phyloP scores from a whole-genome alignment of 2,113 vertebrate species.

The Rhinogobius similis region DNA sequence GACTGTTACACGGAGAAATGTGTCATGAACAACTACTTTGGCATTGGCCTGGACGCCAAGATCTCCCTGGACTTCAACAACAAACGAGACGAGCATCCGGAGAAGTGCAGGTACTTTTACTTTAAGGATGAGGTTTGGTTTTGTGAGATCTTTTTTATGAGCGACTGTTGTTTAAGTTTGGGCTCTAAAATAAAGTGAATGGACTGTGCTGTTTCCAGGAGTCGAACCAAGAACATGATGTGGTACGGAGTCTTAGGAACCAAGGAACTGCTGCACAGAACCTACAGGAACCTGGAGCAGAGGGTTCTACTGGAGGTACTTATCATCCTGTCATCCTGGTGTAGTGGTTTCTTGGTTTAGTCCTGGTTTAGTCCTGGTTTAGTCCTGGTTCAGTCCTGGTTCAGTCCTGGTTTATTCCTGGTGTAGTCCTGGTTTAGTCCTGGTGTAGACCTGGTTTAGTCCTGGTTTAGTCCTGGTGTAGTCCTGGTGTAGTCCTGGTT shows the following conservation, averaged over 20 bases:
- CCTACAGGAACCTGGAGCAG: slow-evolving; percentile 93
- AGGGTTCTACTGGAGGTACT: slow-evolving; percentile 92
- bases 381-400: neutral
- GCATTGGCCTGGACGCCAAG: slow-evolving; percentile 92
- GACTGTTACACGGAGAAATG: slow-evolving; percentile 91
- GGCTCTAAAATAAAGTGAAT: no score
- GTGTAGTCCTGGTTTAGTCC: neutral
- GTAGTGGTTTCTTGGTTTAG: neutral
- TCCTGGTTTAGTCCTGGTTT: no score
- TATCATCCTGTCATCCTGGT: slow-evolving; percentile 32
- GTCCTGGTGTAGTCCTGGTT: neutral
- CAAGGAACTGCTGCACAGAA: slow-evolving; percentile 91
- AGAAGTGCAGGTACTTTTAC: slow-evolving; percentile 85
- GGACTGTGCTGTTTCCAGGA: slow-evolving; percentile 69
- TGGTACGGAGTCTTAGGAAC: slow-evolving; percentile 95
- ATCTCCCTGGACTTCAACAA: slow-evolving; percentile 96
- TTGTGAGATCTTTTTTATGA: no score
- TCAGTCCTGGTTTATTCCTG: neutral
- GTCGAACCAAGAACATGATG: slow-evolving; percentile 98
- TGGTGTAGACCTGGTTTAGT: neutral
- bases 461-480: neutral
- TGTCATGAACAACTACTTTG: slow-evolving; percentile 97
- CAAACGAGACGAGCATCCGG: slow-evolving; percentile 93
- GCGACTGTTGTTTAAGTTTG: no score
- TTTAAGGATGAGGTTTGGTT: no score